Evolutionary conservation across 2,888 invertebrate species (phyloP), one percentile per base, ranked within the genome.

Genomic region (Drosophila siamana): DNA sequence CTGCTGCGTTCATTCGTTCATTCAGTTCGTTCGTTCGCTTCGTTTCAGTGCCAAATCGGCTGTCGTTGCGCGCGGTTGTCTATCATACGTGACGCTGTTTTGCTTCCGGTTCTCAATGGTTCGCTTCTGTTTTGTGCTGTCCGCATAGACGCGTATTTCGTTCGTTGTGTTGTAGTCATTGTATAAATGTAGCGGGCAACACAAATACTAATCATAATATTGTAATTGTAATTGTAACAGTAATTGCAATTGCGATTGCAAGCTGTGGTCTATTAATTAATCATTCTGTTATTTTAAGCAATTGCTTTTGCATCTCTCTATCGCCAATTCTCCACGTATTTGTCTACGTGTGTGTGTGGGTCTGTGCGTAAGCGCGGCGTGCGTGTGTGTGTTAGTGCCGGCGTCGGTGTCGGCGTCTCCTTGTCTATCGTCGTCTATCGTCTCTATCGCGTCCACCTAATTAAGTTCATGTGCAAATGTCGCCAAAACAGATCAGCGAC

Each of bases 11-110:
- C 30, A 33, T 41, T 54, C 38, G 40, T 36, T 26, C 54, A 56
- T 24, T 69, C n/a, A 59, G 43, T 72, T 56, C 33, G 51, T 5
- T 41, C 33, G 55, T 46, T 38, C 13, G 66, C 43, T 66, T 76
- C 63, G 65, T 70, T 66, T 75, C 76, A 88, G 89, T 88, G 75
- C 72, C 73, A 80, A 81, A 73, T 81, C 75, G 83, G 78, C 71
- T 77, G 72, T 78, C 67, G 63, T 71, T 59, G 48, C 62, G 82
- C 43, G 69, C 59, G 79, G 82, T 70, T 73, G 61, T 66, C 24
- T 5, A 48, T 11, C 15, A 8, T 24, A 5, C 6, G 22, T 26
- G 47, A 28, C 57, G 47, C 43, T 38, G 15, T 22, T 15, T 50
- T 26, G 8, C 15, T 15, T 9, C 22, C 41, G 38, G 26, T 56